Evolutionary conservation across 2,888 invertebrate species (phyloP), one percentile per base, ranked within the genome.

Genomic region (Phrixothrix hirtus): DNA sequence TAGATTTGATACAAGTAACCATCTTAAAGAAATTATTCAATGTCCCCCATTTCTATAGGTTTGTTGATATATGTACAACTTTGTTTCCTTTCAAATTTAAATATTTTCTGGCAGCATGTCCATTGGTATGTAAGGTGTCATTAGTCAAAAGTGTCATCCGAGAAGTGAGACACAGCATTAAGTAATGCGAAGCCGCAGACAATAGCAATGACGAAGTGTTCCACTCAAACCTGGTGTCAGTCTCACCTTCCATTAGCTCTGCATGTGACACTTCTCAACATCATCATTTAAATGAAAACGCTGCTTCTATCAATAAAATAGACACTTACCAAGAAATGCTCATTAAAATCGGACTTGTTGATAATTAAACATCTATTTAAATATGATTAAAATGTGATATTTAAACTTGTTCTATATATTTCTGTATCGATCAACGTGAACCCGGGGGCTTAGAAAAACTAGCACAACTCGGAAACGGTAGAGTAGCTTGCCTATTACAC

Each of bases 61-160:
- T n/a, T 31, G 13, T 11, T 13, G 2, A 11, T 11, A 31, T 31
- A 10, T 31, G 11, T 31, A 14, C 15, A 34, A 12, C 14, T 26
- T 26, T 38, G 26, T 38, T 38, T 26, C 14, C 26, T 11, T 10
- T 21, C 26, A 36, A 46, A 46, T 46, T 52, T 42, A 52, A 42
- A 46, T 52, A 41, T 54, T 26, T 45, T 32, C 43, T 27, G 53
- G 45, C 38, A 45, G 26, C 37, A 27, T 53, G 52, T 60, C 60
- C 62, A 65, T 70, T 70, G 70, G 72, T 65, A 70, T 72, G 72
- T 61, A 70, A 70, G 68, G 64, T 67, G 69, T 70, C 73, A 73
- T 74, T 73, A 72, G 72, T 73, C 72, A 74, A 69, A 52, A 56
- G 62, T 60, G 59, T 63, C 62, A 60, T 58, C 49, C 48, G 48